These are phyloP conservation scores for Urophycis tenuis DNA, from an alignment of 2,797 vertebrate genomes.

Conservation along the genomic window DNA sequence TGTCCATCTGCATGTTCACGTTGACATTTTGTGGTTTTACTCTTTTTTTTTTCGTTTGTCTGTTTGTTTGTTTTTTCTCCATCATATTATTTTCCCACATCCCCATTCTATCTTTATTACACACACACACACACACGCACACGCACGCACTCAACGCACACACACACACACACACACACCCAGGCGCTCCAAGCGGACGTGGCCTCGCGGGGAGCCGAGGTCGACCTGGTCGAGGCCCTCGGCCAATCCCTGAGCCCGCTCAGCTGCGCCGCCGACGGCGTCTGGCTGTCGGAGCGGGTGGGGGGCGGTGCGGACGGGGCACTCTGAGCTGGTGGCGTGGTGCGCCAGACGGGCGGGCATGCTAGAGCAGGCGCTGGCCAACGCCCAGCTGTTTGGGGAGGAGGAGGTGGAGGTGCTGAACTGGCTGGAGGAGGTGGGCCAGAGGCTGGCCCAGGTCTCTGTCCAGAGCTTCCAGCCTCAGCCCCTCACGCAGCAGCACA, in stretches of 20 bases:
- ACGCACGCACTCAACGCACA: constrained; percentile 26
- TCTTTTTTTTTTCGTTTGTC: constrained; percentile 45
- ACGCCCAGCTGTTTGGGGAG: constrained; percentile 95
- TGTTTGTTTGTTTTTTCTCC: constrained; percentile 42
- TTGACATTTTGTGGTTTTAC: constrained; percentile 53
- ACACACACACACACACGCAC: constrained; percentile 4
- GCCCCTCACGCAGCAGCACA: constrained; percentile 86
- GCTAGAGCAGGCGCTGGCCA: constrained; percentile 89
- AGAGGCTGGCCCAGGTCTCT: constrained; percentile 84
- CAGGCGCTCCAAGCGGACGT: constrained; percentile 88
- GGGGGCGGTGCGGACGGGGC: constrained; percentile 76
- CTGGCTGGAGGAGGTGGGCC: constrained; percentile 96
- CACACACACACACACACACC: constrained; percentile 47
- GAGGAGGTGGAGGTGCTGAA: constrained; percentile 99
- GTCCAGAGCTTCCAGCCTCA: constrained; percentile 86
- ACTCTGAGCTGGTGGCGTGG: constrained; percentile 79
- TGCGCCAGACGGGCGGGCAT: constrained; percentile 78
- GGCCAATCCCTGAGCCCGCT: constrained; percentile 82
- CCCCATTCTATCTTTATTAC: constrained; percentile 10
- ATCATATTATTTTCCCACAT: constrained; percentile 37
- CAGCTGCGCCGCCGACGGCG: constrained; percentile 76
- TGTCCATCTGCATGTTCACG: constrained; percentile 57
- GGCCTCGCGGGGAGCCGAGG: constrained; percentile 70
- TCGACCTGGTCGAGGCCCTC: constrained; percentile 75
- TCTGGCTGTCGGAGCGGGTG: constrained; percentile 80